phyloP scores from a whole-genome alignment of 1,140 invertebrate species.

The Caenorhabditis latens region DNA sequence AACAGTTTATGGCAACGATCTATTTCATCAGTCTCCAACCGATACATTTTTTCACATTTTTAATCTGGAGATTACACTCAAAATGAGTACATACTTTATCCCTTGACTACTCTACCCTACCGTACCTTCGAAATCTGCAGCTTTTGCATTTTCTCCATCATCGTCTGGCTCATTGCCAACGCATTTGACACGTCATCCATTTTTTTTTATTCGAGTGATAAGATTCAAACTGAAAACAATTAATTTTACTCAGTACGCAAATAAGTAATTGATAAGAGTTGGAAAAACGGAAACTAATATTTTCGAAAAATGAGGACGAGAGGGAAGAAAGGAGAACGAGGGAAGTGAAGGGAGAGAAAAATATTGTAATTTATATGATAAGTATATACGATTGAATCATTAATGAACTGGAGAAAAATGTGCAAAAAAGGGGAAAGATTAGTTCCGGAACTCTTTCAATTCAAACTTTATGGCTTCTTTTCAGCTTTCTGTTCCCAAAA shows the following conservation, averaged over 20 bases:
- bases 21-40: too few relatives aligned
- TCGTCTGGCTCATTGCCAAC: constrained; percentile 25
- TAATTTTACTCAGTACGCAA: not conserved
- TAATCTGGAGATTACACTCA: too few relatives aligned
- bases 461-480: too few relatives aligned
- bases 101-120: not conserved
- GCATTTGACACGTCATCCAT: constrained; percentile 49
- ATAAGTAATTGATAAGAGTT: not conserved
- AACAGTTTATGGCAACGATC: too few relatives aligned
- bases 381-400: not conserved
- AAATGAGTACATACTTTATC: not conserved
- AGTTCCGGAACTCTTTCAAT: too few relatives aligned
- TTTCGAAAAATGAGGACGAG: not conserved
- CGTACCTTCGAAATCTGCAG: constrained; percentile 19
- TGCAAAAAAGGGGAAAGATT: too few relatives aligned
- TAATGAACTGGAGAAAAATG: not conserved
- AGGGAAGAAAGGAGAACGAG: not conserved
- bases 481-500: too few relatives aligned
- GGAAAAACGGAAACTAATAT: not conserved
- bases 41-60: too few relatives aligned
- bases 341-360: not conserved
- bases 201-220: not conserved
- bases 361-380: not conserved
- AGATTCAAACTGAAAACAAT: not conserved
- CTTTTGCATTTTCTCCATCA: constrained; percentile 50